phyloP scores from a whole-genome alignment of 2,888 invertebrate species.

The Fabriciana adippe region DNA sequence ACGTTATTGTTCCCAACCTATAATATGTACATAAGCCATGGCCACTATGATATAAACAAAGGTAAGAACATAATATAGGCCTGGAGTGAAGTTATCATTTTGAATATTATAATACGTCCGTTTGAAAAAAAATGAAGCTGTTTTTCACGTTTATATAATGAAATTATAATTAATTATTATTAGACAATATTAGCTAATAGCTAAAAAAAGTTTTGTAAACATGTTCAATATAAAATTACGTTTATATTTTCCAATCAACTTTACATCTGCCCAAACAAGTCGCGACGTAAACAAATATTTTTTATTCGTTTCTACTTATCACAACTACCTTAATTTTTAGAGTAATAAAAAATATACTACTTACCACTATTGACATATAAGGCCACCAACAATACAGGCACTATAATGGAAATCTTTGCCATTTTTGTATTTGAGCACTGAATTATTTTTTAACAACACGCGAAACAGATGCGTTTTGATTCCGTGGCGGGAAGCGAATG shows the following conservation, averaged over 20 bases:
- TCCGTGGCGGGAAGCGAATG: slow-evolving; percentile 62
- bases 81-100: too few relatives aligned
- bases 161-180: too few relatives aligned
- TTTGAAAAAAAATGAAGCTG: too few relatives aligned
- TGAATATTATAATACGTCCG: too few relatives aligned
- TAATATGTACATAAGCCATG: too few relatives aligned
- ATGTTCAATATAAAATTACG: too few relatives aligned
- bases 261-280: not conserved
- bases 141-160: too few relatives aligned
- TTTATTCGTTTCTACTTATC: slow-evolving; percentile 2
- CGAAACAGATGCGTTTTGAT: slow-evolving; percentile 52
- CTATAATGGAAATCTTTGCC: slow-evolving; percentile 65
- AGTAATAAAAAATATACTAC: slow-evolving; percentile 40
- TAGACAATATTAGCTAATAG: too few relatives aligned
- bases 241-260: not conserved
- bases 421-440: slow-evolving; percentile 55
- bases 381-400: slow-evolving; percentile 69
- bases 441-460: slow-evolving; percentile 41
- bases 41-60: too few relatives aligned
- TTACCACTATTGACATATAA: slow-evolving; percentile 68
- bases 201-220: too few relatives aligned
- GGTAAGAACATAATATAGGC: too few relatives aligned
- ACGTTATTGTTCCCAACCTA: too few relatives aligned
- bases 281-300: slow-evolving; percentile 20
- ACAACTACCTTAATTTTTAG: not conserved